These are phyloP conservation scores for Mythimna vitellina DNA, from an alignment of 2,888 invertebrate species.

Conservation along the genomic window DNA sequence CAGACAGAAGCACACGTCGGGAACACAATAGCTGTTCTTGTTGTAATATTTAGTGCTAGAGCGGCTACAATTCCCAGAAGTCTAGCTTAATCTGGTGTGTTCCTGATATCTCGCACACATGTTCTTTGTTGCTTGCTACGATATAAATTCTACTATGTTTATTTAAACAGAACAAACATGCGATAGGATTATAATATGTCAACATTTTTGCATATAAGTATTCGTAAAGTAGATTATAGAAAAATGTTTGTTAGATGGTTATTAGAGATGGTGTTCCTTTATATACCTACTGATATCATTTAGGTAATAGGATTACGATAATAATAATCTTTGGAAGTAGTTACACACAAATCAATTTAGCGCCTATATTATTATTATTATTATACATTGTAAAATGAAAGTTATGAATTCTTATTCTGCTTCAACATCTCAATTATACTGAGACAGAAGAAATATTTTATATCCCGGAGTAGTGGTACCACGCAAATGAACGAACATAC, in stretches of 20 bases:
- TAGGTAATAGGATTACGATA: neutral
- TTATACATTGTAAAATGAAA: too few relatives aligned
- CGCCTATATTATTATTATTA: too few relatives aligned
- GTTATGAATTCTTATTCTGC: too few relatives aligned
- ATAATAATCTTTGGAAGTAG: neutral
- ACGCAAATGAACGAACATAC: too few relatives aligned
- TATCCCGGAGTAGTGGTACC: too few relatives aligned
- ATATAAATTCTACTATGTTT: constrained; percentile 53
- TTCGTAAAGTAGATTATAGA: neutral
- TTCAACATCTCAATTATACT: too few relatives aligned
- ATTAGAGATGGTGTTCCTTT: neutral
- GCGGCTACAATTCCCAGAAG: constrained; percentile 63
- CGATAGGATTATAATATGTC: constrained; percentile 10
- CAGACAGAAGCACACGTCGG: constrained; percentile 43
- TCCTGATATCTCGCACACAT: constrained; percentile 61
- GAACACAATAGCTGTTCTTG: constrained; percentile 57
- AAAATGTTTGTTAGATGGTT: neutral
- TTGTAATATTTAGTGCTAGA: constrained; percentile 65
- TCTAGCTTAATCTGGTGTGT: constrained; percentile 61
- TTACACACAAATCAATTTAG: neutral
- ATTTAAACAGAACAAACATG: constrained; percentile 32
- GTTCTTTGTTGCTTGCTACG: constrained; percentile 58
- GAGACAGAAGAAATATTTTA: too few relatives aligned
- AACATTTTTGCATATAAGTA: neutral
- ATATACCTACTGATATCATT: too few relatives aligned